Evolutionary conservation across 2,797 vertebrate species (phyloP).

Genomic region (Okamejei kenojei): DNA sequence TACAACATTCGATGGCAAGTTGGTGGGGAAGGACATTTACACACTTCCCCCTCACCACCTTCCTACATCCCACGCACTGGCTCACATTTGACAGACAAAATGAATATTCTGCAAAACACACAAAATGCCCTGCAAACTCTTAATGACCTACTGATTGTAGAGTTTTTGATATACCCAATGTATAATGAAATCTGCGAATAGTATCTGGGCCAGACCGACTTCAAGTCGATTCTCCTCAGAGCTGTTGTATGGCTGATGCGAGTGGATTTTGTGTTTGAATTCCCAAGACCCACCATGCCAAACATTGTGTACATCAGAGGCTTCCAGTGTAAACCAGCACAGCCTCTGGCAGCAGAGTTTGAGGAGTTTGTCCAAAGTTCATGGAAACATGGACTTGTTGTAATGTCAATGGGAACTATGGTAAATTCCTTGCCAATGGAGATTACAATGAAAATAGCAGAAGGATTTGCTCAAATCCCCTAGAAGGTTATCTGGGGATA

Average conservation of each 20-base stretch:
- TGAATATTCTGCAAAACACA: slow-evolving; percentile 54
- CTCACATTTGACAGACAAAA: slow-evolving; percentile 44
- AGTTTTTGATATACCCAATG: neutral
- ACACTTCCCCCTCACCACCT: slow-evolving; percentile 16
- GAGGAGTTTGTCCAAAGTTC: slow-evolving; percentile 59
- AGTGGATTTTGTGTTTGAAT: neutral
- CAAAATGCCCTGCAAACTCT: slow-evolving; percentile 50
- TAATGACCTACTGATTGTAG: neutral
- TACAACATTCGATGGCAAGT: slow-evolving; percentile 28
- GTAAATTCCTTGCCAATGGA: slow-evolving; percentile 54
- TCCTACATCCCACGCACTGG: slow-evolving; percentile 42
- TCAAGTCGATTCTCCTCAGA: neutral
- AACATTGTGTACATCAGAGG: slow-evolving; percentile 12
- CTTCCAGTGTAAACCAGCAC: slow-evolving; percentile 12
- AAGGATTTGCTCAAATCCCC: neutral
- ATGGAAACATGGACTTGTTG: slow-evolving; percentile 55
- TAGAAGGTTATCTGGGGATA: too few relatives aligned
- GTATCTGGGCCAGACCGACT: neutral
- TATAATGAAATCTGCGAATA: neutral
- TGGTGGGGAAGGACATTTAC: slow-evolving; percentile 16
- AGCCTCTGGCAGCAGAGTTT: slow-evolving; percentile 42
- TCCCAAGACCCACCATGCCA: slow-evolving; percentile 11
- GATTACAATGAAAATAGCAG: slow-evolving; percentile 48
- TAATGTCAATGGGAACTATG: slow-evolving; percentile 57
- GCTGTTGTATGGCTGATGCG: neutral